Base-by-base conservation (phyloP, 2,113 vertebrate genomes). In the Rhinogobius similis region DNA sequence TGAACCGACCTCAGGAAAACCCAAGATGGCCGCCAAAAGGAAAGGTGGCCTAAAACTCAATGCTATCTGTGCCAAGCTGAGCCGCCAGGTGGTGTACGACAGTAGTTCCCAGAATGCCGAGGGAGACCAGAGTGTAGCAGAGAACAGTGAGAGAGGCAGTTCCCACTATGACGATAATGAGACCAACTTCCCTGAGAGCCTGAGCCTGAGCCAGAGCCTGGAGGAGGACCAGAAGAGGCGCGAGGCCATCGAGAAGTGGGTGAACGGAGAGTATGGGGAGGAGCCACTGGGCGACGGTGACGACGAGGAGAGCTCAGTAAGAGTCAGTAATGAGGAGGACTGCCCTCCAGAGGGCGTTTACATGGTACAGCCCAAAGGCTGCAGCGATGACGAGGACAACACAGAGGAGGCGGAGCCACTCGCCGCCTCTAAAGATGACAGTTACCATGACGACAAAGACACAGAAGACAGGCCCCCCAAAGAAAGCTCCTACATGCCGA, bases 1-100 rank as follows among this genome's bases (percentile, higher is more conserved):
- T 91, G 96, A 98, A 95, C 90, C 93, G 85, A 95, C 95, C 92
- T 94, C 98, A 95, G 96, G 96, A 95, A 98, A 96, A 95, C 90
- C 95, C 91, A 93, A 96, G 41, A 99, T 98, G 98, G 98, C 98
- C 87, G 94, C 97, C 95, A 99, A 99, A 94, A 96, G 98, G 92
- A 99, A 99, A 95, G 97, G 98, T 88, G 98, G 98, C 95, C 95
- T 99, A 94, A 99, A 99, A 90, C 95, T 99, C 55, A 99, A 99
- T 0, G 97, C 96, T 77, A 99, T 99, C 94, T 99, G 98, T 87
- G 97, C 97, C 95, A 99, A 99, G 95, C 94, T 99, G 88, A 99
- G 97, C 92, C 96, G 97, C 32, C 32, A 36, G 32, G 32, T 36
- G 32, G 32, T 36, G 32, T 36, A 36, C 32, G 32, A 36, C 32